These are phyloP conservation scores for Gobius niger DNA, from an alignment of 2,113 vertebrate species.

Conservation along the genomic window DNA sequence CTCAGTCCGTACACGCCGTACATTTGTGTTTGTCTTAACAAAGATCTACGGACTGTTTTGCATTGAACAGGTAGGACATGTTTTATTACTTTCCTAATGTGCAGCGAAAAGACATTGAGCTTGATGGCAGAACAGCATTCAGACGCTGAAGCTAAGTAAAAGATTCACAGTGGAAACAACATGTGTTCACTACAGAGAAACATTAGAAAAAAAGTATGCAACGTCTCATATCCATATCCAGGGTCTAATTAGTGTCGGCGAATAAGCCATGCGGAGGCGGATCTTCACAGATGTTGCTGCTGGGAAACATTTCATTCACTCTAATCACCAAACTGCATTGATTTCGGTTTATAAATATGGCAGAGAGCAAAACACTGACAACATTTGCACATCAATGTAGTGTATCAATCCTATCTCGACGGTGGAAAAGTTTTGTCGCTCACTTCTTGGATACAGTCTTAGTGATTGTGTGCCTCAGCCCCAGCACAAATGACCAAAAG, in stretches of 20 bases:
- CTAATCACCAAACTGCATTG: neutral
- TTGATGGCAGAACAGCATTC: neutral
- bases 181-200: neutral
- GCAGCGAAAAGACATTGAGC: too few relatives aligned
- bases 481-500: neutral
- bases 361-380: neutral
- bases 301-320: neutral
- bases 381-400: slow-evolving; percentile 1
- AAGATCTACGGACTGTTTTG: too few relatives aligned
- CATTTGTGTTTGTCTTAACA: too few relatives aligned
- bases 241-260: neutral
- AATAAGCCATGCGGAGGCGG: neutral
- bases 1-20: neutral
- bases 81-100: too few relatives aligned
- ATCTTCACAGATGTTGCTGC: neutral
- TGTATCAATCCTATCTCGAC: too few relatives aligned
- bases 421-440: neutral
- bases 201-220: neutral
- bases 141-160: neutral
- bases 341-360: neutral
- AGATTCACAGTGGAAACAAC: neutral
- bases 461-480: neutral
- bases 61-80: too few relatives aligned
- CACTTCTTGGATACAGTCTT: neutral
- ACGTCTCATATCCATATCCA: neutral